A percentile compares a stretch with the other conserved stretches of the same genome.
Conservation (phyloP, 2,888 invertebrate species). For the Drosophila silvestris region DNA sequence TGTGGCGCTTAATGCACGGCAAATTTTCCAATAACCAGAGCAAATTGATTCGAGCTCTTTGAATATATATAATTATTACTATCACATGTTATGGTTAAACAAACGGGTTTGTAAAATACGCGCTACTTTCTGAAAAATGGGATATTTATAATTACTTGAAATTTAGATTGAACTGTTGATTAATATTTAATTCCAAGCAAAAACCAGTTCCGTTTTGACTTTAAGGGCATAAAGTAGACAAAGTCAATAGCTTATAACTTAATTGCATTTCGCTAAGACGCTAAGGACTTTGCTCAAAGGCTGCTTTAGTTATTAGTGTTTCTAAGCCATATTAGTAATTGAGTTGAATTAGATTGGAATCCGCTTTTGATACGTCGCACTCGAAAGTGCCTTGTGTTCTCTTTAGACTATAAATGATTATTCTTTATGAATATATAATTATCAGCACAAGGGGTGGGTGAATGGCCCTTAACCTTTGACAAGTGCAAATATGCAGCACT, state of each 20-base stretch:
- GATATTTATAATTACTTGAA: background rate
- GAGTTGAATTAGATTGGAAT: background rate
- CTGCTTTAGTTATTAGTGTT: background rate
- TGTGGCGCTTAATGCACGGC: background rate
- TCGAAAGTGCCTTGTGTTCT: background rate
- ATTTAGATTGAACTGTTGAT: background rate
- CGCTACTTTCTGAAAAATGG: background rate
- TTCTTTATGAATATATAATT: slow-evolving; percentile 1
- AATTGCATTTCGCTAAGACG: background rate
- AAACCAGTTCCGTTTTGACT: background rate
- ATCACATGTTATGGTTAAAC: background rate
- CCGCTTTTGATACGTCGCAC: background rate
- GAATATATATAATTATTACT: background rate
- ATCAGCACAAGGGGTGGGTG: background rate
- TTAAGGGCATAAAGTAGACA: background rate
- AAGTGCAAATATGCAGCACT: slow-evolving; percentile 37
- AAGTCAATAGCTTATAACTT: background rate
- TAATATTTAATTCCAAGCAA: background rate
- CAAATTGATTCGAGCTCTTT: background rate
- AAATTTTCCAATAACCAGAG: background rate
- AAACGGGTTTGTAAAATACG: background rate
- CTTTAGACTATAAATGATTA: background rate
- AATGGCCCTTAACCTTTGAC: slow-evolving; percentile 32
- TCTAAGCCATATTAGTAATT: background rate
- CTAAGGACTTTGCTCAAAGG: background rate